Percentiles rank a stretch among this genome's conserved stretches.
Conservation (phyloP, 2,888 invertebrate genomes). For the Drosophila macrospina region DNA sequence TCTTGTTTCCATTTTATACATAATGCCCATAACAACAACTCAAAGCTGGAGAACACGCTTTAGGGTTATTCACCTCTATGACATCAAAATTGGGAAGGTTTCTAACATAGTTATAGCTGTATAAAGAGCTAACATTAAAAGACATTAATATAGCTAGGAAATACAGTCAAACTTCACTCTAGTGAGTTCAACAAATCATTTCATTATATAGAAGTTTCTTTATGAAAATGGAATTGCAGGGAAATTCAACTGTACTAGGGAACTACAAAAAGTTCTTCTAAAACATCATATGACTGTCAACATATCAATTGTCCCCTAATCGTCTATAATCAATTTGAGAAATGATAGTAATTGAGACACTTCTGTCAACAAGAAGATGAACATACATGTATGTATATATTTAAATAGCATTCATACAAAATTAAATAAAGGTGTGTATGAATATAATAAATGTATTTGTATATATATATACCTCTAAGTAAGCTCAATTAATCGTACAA, state of each 20-base stretch:
- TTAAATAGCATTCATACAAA: constrained; percentile 63
- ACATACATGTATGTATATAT: constrained; percentile 68
- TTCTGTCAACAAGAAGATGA: constrained; percentile 47
- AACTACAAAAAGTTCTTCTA: background rate
- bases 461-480: constrained; percentile 32
- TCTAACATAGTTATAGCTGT: background rate
- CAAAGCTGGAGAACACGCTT: constrained; percentile 2
- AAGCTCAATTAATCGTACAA: constrained; percentile 43
- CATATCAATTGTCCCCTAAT: background rate
- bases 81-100: constrained; percentile 8
- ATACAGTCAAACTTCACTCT: background rate
- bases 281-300: background rate
- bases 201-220: too few species aligned
- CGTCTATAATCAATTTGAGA: constrained; percentile 11
- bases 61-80: constrained; percentile 16
- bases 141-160: background rate
- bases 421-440: constrained; percentile 23
- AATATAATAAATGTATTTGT: constrained; percentile 32
- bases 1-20: constrained; percentile 2
- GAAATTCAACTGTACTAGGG: too few species aligned
- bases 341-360: background rate
- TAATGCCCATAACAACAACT: constrained; percentile 3
- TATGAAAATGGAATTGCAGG: too few species aligned
- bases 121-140: background rate
- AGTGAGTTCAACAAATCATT: background rate